A percentile compares a stretch with the other conserved stretches of the same genome.
Evolutionary conservation across 2,113 vertebrate species (phyloP).

Genomic region (Oryzias curvinotus): DNA sequence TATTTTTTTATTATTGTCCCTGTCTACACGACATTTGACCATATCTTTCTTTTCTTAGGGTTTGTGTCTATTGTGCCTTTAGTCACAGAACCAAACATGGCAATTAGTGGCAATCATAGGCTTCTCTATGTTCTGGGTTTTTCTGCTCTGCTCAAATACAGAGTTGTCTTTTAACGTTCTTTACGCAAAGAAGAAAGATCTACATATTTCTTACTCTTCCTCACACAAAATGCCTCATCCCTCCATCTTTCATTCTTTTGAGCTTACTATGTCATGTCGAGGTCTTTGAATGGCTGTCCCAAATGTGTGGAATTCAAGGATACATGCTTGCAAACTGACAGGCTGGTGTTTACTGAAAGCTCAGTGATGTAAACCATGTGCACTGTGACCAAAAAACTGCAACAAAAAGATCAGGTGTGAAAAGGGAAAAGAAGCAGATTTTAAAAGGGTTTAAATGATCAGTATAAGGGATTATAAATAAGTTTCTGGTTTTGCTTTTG

Average conservation of each 20-base stretch:
- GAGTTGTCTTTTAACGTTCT: conserved; percentile 19
- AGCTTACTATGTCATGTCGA: conserved; percentile 63
- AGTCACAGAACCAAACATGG: conserved; percentile 70
- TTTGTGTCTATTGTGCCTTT: conserved; percentile 47
- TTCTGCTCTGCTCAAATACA: conserved; percentile 15
- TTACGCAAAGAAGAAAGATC: conserved; percentile 1
- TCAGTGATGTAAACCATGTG: conserved; percentile 7
- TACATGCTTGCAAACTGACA: conserved; percentile 8
- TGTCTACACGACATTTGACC: neutral
- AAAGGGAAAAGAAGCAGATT: conserved; percentile 6
- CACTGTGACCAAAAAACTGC: conserved; percentile 37
- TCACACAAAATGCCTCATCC: conserved; percentile 8
- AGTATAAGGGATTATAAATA: conserved; percentile 19
- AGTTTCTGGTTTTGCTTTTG: conserved; percentile 9
- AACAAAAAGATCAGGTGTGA: conserved; percentile 20
- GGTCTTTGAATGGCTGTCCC: conserved; percentile 28
- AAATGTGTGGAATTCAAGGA: conserved; percentile 36
- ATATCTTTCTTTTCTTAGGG: neutral
- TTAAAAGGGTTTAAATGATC: conserved; percentile 1
- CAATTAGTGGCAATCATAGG: conserved; percentile 37
- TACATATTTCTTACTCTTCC: conserved; percentile 15
- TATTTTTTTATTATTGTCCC: too few species aligned
- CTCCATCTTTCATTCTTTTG: neutral
- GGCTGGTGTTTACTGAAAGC: conserved; percentile 29
- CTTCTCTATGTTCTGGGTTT: conserved; percentile 31